A percentile compares a stretch with the other conserved stretches of the same genome.
phyloP scores from a whole-genome alignment of 2,888 invertebrate genomes.

The Hipparchia semele region DNA sequence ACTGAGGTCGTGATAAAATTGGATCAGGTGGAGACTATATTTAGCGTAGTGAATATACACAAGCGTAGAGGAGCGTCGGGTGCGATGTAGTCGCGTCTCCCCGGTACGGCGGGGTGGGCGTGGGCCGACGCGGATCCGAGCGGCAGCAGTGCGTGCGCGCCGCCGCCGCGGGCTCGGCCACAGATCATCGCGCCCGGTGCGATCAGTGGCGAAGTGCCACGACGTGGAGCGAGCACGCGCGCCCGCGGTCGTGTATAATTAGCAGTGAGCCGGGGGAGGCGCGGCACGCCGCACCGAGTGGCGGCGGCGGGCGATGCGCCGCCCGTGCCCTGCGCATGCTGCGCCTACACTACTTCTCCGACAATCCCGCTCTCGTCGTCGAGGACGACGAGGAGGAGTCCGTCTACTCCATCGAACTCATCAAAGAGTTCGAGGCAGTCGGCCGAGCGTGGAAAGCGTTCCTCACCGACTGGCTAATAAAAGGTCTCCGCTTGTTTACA shows the following conservation, averaged over 20 bases:
- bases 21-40: conserved; percentile 49
- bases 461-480: conserved; percentile 86
- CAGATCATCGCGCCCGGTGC: conserved; percentile 38
- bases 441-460: conserved; percentile 90
- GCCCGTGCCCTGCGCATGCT: conserved; percentile 86
- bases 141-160: conserved; percentile 45
- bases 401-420: conserved; percentile 91
- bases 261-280: conserved; percentile 80
- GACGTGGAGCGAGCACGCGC: conserved; percentile 39
- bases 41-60: conserved; percentile 45
- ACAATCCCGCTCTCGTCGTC: conserved; percentile 88
- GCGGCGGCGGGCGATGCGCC: conserved; percentile 73
- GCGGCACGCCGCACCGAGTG: conserved; percentile 77
- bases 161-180: conserved; percentile 33
- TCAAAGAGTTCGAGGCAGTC: conserved; percentile 93
- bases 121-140: conserved; percentile 44
- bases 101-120: conserved; percentile 47
- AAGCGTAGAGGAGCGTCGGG: conserved; percentile 42
- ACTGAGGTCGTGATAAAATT: conserved; percentile 47
- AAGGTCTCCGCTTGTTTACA: conserved; percentile 66
- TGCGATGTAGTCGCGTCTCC: conserved; percentile 50
- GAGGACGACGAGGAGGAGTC: conserved; percentile 83
- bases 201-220: conserved; percentile 44
- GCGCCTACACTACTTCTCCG: conserved; percentile 92
- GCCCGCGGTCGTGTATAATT: conserved; percentile 66